Evolutionary conservation across 2,113 vertebrate species (phyloP).

Genomic region (Chinchilla lanigera): DNA sequence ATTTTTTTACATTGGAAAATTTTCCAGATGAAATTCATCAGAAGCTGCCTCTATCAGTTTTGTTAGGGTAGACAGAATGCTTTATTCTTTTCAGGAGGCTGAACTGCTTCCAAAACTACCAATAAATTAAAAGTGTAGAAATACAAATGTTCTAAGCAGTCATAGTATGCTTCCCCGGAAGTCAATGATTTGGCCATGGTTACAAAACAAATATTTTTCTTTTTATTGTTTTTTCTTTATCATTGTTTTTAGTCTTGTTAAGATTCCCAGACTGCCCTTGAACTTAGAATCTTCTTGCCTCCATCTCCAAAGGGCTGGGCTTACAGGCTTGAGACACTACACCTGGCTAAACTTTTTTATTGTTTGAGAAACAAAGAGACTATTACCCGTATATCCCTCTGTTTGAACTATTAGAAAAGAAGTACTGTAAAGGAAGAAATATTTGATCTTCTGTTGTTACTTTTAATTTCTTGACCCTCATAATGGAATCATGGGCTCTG

Average conservation of each 20-base stretch:
- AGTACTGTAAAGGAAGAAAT: background rate
- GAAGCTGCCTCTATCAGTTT: constrained; percentile 49
- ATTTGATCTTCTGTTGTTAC: background rate
- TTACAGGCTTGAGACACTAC: background rate
- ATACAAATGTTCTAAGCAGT: constrained; percentile 66
- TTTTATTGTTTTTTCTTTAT: background rate
- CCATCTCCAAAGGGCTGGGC: background rate
- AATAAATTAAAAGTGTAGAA: constrained; percentile 75
- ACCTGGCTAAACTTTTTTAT: background rate
- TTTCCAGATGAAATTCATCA: constrained; percentile 40
- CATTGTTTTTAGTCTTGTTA: background rate
- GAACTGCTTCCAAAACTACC: constrained; percentile 60
- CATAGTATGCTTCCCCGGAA: constrained; percentile 67
- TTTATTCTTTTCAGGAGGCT: constrained; percentile 53
- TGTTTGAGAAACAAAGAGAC: constrained; percentile 27
- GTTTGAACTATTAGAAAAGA: background rate
- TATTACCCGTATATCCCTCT: background rate
- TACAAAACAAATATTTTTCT: constrained; percentile 56
- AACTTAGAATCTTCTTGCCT: background rate
- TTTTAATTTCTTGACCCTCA: constrained; percentile 7
- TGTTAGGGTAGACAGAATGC: background rate
- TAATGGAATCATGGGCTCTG: background rate
- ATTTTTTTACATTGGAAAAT: constrained; percentile 12
- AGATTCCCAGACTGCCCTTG: background rate
- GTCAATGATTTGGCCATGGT: constrained; percentile 57